A percentile compares a stretch with the other conserved stretches of the same genome.
Evolutionary conservation across 1,140 invertebrate species (phyloP).

Genomic region (Drosophila persimilis): DNA sequence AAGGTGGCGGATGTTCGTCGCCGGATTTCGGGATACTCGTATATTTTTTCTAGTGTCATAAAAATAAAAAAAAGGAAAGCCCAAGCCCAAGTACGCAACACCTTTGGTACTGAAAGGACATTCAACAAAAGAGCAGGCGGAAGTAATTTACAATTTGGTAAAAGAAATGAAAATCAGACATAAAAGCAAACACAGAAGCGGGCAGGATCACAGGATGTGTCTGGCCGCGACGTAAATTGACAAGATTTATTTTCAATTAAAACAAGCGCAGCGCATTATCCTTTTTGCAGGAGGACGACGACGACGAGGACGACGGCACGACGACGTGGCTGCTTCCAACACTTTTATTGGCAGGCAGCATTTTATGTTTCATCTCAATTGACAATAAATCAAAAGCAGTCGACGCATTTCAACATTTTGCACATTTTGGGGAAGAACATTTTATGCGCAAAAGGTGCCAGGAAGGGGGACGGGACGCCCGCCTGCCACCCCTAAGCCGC

Average conservation of each 20-base stretch:
- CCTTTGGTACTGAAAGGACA: constrained; percentile 48
- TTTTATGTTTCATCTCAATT: constrained; percentile 71
- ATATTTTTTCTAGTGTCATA: constrained; percentile 63
- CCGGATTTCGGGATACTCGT: constrained; percentile 48
- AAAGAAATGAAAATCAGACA: constrained; percentile 54
- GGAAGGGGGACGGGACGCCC: not conserved
- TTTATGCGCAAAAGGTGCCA: constrained; percentile 17
- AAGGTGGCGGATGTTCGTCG: constrained; percentile 68
- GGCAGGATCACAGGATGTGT: constrained; percentile 54
- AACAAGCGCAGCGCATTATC: constrained; percentile 71
- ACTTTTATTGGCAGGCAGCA: constrained; percentile 72
- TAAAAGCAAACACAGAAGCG: constrained; percentile 56
- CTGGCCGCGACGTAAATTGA: constrained; percentile 72
- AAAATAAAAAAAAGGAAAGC: constrained; percentile 55
- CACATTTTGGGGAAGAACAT: constrained; percentile 44
- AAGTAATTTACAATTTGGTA: constrained; percentile 78
- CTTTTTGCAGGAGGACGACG: constrained; percentile 31
- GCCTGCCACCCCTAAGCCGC: constrained; percentile 70
- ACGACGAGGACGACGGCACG: not conserved
- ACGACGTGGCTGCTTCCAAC: constrained; percentile 17
- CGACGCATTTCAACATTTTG: constrained; percentile 53
- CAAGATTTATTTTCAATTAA: constrained; percentile 81
- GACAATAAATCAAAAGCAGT: constrained; percentile 74
- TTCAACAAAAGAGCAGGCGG: constrained; percentile 70
- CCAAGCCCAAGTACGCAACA: constrained; percentile 53